Conservation (phyloP, 1,140 invertebrate species). For the Ditylenchus dipsaci region DNA sequence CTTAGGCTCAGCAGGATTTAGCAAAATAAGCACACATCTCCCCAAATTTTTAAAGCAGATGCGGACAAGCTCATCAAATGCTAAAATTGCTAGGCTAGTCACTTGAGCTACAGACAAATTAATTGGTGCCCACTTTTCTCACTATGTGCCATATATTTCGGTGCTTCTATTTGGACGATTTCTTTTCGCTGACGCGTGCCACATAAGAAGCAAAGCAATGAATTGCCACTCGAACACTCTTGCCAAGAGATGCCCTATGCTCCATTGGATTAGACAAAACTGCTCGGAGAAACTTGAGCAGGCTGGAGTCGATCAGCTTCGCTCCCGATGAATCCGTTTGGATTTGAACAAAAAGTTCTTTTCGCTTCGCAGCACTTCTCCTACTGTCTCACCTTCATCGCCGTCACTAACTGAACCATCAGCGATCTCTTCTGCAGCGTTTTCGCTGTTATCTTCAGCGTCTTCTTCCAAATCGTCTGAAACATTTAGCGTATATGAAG, state of each 20-base stretch:
- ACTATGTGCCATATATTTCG: conserved; percentile 45
- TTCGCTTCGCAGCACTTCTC: not conserved
- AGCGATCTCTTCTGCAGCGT: not conserved
- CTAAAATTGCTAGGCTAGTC: conserved; percentile 10
- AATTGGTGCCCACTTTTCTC: conserved; percentile 31
- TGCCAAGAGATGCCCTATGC: conserved; percentile 17
- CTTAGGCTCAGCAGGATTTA: conserved; percentile 28
- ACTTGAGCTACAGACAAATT: conserved; percentile 1
- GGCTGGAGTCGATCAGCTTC: conserved; percentile 15
- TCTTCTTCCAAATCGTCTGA: not conserved
- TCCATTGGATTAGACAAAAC: conserved; percentile 24
- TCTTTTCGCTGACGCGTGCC: conserved; percentile 29
- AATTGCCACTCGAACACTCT: conserved; percentile 34
- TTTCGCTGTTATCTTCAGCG: conserved; percentile 1
- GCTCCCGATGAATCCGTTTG: conserved; percentile 7
- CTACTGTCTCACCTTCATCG: conserved; percentile 34
- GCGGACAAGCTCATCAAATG: conserved; percentile 53
- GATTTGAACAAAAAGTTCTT: not conserved
- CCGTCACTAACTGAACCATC: not conserved
- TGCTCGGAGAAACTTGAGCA: conserved; percentile 18
- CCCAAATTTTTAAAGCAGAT: conserved; percentile 47
- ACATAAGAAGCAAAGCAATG: conserved; percentile 48
- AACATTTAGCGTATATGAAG: not conserved
- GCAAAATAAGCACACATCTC: conserved; percentile 18
- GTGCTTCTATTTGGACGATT: conserved; percentile 17